Evolutionary conservation across 2,113 vertebrate species (phyloP).

Genomic region (Raja brachyura): DNA sequence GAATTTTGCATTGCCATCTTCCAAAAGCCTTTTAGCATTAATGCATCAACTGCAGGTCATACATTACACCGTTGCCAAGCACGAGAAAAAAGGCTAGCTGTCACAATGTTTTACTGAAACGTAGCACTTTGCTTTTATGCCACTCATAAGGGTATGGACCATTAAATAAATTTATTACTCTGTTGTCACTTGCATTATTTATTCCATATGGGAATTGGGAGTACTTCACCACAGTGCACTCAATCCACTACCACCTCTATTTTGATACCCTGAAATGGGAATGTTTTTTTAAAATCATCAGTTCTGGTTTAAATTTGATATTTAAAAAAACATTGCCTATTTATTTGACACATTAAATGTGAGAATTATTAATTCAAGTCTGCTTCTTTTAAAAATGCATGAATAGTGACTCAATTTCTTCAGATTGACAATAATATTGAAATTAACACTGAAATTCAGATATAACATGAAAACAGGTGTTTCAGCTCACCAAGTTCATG

Average conservation of each 20-base stretch:
- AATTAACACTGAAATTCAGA: neutral
- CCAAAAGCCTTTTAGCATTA: conserved; percentile 25
- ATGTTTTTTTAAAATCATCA: neutral
- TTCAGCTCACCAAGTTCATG: no score
- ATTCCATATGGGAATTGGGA: conserved; percentile 18
- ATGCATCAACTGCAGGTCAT: conserved; percentile 28
- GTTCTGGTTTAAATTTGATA: neutral
- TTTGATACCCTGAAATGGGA: neutral
- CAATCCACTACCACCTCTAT: neutral
- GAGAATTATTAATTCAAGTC: neutral
- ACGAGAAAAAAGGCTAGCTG: neutral
- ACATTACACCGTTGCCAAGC: neutral
- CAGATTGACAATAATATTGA: no score
- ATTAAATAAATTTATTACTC: conserved; percentile 32
- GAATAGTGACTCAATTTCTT: neutral
- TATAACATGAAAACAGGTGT: no score
- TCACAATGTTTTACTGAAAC: conserved; percentile 17
- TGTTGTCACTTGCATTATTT: conserved; percentile 30
- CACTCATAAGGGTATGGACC: neutral
- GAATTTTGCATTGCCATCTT: conserved; percentile 36
- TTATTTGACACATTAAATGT: neutral
- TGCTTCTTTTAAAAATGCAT: neutral
- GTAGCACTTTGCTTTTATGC: conserved; percentile 26
- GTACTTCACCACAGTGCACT: neutral
- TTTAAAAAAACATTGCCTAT: neutral